Conservation (phyloP, 2,797 vertebrate species). For the Gastrophryne carolinensis region DNA sequence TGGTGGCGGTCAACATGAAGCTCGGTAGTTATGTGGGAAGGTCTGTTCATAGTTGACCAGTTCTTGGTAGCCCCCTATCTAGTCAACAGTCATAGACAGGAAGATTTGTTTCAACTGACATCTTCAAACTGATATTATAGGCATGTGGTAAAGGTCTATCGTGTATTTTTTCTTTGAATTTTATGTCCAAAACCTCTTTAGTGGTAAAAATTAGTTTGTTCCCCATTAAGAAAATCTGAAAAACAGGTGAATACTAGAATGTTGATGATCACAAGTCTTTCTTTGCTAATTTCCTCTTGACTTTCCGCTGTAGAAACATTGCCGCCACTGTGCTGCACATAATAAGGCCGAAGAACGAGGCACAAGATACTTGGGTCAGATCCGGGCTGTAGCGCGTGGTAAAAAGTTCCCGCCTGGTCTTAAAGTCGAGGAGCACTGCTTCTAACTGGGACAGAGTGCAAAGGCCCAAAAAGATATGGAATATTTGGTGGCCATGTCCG, state of each 20-base stretch:
- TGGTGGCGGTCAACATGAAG: too few relatives aligned
- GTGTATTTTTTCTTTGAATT: too few relatives aligned
- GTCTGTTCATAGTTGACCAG: background rate
- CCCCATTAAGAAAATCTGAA: background rate
- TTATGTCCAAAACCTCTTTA: background rate
- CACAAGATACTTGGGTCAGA: constrained; percentile 71
- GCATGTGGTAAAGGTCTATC: too few relatives aligned
- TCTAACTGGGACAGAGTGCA: constrained; percentile 88
- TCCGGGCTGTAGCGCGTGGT: constrained; percentile 70
- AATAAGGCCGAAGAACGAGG: constrained; percentile 74
- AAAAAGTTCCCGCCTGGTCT: constrained; percentile 68
- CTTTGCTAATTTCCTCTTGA: constrained; percentile 68
- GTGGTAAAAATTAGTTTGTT: constrained; percentile 8
- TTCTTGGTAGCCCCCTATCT: background rate
- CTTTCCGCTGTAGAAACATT: constrained; percentile 65
- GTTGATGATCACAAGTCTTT: constrained; percentile 57
- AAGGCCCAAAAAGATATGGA: constrained; percentile 83
- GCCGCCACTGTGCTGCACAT: constrained; percentile 75
- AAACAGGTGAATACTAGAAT: background rate
- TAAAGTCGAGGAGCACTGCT: constrained; percentile 83
- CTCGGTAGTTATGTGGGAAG: too few relatives aligned
- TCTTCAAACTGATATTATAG: background rate
- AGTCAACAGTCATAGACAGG: background rate
- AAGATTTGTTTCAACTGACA: too few relatives aligned
- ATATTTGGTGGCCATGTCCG: constrained; percentile 90